Conservation (phyloP, 2,888 invertebrate genomes). For the Ichneumoninae sp. region DNA sequence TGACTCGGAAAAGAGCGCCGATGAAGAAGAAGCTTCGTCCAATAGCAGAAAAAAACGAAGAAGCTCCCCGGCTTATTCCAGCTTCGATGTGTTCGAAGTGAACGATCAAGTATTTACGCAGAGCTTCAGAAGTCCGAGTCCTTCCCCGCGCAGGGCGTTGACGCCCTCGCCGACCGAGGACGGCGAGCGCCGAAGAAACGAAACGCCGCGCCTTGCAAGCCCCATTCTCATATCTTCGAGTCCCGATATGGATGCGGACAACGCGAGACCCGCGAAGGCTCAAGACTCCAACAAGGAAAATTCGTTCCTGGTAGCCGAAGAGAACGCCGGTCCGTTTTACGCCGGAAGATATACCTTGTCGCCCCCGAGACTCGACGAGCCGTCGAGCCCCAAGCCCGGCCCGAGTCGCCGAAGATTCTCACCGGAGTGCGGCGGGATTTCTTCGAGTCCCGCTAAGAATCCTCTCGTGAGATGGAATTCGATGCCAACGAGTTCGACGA, state of each 20-base stretch:
- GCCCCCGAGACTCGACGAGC: slow-evolving; percentile 10
- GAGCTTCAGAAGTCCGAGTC: not conserved
- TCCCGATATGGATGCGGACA: slow-evolving; percentile 52
- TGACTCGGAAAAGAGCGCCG: not conserved
- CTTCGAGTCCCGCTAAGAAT: slow-evolving; percentile 40
- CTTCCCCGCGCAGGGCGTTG: not conserved
- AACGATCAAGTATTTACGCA: not conserved
- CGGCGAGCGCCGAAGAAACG: not conserved
- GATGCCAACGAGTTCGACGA: slow-evolving; percentile 53
- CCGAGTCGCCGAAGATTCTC: slow-evolving; percentile 24
- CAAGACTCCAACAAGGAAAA: slow-evolving; percentile 48
- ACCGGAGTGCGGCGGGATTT: not conserved
- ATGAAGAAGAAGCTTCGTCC: not conserved
- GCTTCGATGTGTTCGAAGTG: slow-evolving; percentile 23
- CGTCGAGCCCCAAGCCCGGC: slow-evolving; percentile 17
- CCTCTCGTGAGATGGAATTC: slow-evolving; percentile 51
- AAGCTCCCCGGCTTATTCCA: not conserved
- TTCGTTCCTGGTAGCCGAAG: slow-evolving; percentile 3
- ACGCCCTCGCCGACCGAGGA: not conserved
- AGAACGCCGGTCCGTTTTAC: not conserved
- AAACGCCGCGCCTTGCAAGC: slow-evolving; percentile 46
- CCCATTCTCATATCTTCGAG: slow-evolving; percentile 70
- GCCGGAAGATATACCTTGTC: slow-evolving; percentile 10
- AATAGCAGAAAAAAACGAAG: not conserved
- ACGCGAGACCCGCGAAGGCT: not conserved